Base-by-base conservation (phyloP, 2,797 vertebrate species). In the Sebastes alutus region DNA sequence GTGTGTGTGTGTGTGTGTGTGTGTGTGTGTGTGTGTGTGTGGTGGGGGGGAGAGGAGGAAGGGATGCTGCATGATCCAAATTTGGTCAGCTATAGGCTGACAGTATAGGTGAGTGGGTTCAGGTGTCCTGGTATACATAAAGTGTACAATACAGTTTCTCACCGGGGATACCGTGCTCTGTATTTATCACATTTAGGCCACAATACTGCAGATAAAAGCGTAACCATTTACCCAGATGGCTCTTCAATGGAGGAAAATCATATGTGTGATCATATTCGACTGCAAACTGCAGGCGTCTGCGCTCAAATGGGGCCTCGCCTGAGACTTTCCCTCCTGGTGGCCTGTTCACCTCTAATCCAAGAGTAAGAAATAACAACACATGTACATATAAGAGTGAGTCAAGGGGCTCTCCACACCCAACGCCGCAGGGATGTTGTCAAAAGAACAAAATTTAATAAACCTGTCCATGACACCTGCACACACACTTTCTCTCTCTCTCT, bases 401-500 rank as follows among this genome's bases (percentile, higher is more conserved):
- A 86, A 92, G 89, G 91, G 86, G 78, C 78, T 87, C 72, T 86
- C 85, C 88, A 86, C 82, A 79, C 87, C 89, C 89, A 87, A 71
- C 64, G 81, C 94, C 86, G 82, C 87, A 89, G 91, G 93, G 87
- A 87, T 90, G 89, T 92, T 93, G 88, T 94, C 87, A 93, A 85
- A 90, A 90, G 93, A 92, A 86, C 75, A 90, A 90, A 92, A 93
- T 93, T 87, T 93, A 95, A 95, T 94, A 94, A 93, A 95, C 85
- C 89, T 82, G 70, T 84, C 85, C 78, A 56, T 91, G 92, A 94
- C 93, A 94, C 91, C 88, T 91, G 85, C 75, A 72, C 84, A 71
- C 74, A 60, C 80, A 61, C 84, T 74, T 69, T 78, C 67, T 75
- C 66, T 84, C 61, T 79, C 69, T 84, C 61, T 75, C 66, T 84